Conservation (phyloP, 30 jellyfish, hydroid and myxozoan species). For the Sanderia malayensis region DNA sequence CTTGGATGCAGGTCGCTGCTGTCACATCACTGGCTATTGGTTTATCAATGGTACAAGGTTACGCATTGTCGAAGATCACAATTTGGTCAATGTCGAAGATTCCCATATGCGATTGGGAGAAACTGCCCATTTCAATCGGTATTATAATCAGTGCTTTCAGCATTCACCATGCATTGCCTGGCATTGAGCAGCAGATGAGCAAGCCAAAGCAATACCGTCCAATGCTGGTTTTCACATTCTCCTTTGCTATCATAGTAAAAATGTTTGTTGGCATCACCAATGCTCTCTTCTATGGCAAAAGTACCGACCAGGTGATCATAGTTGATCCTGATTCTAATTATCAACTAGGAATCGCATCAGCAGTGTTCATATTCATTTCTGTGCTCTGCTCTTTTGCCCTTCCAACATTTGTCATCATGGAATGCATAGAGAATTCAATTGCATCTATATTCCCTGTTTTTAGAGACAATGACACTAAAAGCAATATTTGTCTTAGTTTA, state of each 20-base stretch:
- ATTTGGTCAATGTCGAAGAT: constrained; percentile 44
- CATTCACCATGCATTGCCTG: constrained; percentile 90
- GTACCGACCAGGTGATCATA: constrained; percentile 75
- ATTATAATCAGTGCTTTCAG: constrained; percentile 76
- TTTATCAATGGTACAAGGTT: constrained; percentile 59
- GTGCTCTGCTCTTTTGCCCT: constrained; percentile 74
- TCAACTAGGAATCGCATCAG: constrained; percentile 76
- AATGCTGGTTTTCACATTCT: constrained; percentile 60
- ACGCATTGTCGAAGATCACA: constrained; percentile 50
- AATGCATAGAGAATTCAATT: constrained; percentile 65
- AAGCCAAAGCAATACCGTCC: constrained; percentile 71
- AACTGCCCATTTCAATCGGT: constrained; percentile 80
- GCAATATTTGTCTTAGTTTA: constrained; percentile 29
- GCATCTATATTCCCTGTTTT: constrained; percentile 47
- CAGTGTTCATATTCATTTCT: constrained; percentile 71
- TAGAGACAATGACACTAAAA: constrained; percentile 10
- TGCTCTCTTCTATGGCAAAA: constrained; percentile 68
- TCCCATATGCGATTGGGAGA: constrained; percentile 44
- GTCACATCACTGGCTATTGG: constrained; percentile 74
- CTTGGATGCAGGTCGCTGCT: constrained; percentile 88
- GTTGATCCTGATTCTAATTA: constrained; percentile 71
- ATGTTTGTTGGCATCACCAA: constrained; percentile 67
- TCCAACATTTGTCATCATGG: constrained; percentile 92
- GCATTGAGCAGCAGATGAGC: constrained; percentile 91
- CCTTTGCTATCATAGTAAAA: constrained; percentile 40